These are phyloP conservation scores for Aulostomus chinensis DNA, from an alignment of 2,797 vertebrate genomes.

Conservation along the genomic window DNA sequence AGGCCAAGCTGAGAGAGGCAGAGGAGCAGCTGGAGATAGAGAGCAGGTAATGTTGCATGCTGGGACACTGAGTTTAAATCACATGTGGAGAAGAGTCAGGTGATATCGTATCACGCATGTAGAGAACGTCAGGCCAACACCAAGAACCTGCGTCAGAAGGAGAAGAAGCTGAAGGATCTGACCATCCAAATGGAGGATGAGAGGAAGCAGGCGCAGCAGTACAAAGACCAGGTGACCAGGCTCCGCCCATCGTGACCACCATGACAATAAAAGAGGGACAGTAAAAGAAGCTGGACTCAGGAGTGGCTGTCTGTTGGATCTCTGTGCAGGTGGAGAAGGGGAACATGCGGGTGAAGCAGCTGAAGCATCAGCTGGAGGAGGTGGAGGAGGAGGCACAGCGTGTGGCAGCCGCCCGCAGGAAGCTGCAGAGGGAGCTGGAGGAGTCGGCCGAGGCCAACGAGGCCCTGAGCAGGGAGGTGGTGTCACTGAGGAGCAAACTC, in stretches of 20 bases:
- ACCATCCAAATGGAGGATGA: constrained; percentile 93
- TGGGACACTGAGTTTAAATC: not conserved
- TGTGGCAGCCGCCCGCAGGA: constrained; percentile 88
- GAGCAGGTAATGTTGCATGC: constrained; percentile 81
- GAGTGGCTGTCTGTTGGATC: not conserved
- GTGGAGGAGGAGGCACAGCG: constrained; percentile 95
- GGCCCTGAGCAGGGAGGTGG: constrained; percentile 85
- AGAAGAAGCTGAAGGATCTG: constrained; percentile 95
- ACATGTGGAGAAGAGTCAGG: too few relatives aligned
- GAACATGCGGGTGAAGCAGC: constrained; percentile 85
- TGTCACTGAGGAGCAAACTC: constrained; percentile 90
- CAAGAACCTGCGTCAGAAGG: constrained; percentile 90
- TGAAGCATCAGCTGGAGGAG: constrained; percentile 97
- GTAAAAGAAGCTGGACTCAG: not conserved
- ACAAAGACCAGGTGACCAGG: constrained; percentile 96
- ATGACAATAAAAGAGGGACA: too few relatives aligned
- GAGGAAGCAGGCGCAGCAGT: constrained; percentile 93
- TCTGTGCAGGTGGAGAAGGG: constrained; percentile 86
- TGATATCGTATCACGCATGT: too few relatives aligned
- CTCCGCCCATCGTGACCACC: too few relatives aligned
- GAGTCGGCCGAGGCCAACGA: constrained; percentile 91
- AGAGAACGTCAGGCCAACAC: constrained; percentile 88
- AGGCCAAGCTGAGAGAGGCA: constrained; percentile 90
- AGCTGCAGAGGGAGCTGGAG: constrained; percentile 95
- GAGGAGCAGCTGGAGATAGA: constrained; percentile 94